Base-by-base conservation (phyloP, 2,888 invertebrate genomes). In the Schizaphis graminum region DNA sequence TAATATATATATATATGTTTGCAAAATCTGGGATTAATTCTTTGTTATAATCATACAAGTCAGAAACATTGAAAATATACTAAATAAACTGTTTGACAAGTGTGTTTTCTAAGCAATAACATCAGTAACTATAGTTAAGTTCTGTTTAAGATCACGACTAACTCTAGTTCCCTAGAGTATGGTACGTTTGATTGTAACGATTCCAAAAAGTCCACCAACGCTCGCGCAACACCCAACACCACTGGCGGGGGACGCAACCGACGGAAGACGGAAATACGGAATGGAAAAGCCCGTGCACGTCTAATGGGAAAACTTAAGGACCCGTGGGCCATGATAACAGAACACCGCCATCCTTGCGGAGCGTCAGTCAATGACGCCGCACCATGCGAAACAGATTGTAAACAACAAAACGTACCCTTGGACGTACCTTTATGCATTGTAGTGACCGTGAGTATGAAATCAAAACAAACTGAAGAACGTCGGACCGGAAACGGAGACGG, bases 281-380 rank as follows among this genome's bases (percentile, higher is more conserved):
- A 21, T 10, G 7, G 21, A 77, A 35, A 77, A 77, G 77, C 21
- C 21, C 8, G 77, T 35, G 16, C 2, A 77, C 77, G 21, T 21
- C 2, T 7, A 7, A 8, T 7, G 35, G 21, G 77, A 35, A 77
- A 35, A 21, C 16, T 4, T 0, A 1, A 0, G 11, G 13, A 1
- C 11, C 11, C 11, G 7, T 2, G 67, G 16, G 3, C 16, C 16
- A 5, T 16, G 77, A 77, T 21, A 21, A 77, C 35, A 21, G 8
- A 8, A 35, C 77, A 35, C 35, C 21, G 77, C 21, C 67, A 13
- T 5, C 77, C 35, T 8, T 21, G 77, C 35, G 8, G 35, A 7
- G 77, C 21, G 77, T 21, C 77, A 21, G 1, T 16, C 35, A n/a
- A 67, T 24, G 67, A 67, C 67, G n/a, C 67, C 67, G 16, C 67